phyloP scores from a whole-genome alignment of 2,888 invertebrate genomes.

The Orchesella flavescens region DNA sequence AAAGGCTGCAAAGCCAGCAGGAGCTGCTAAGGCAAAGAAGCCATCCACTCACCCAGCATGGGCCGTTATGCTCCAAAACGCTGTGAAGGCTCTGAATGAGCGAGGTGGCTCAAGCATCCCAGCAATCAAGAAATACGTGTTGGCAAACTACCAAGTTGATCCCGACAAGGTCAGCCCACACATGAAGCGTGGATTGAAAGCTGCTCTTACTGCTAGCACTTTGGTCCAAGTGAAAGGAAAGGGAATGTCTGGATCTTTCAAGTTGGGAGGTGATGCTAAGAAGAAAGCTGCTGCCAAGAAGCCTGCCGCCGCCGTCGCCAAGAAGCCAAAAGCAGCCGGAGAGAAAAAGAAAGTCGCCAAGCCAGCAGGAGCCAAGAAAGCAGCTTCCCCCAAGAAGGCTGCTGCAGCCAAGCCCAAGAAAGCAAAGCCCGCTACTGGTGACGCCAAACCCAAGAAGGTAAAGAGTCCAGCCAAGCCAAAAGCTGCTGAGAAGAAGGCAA shows the following conservation, averaged over 20 bases:
- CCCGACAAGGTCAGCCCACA: constrained; percentile 62
- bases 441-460: constrained; percentile 8
- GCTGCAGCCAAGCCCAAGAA: constrained; percentile 27
- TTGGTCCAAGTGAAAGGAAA: constrained; percentile 67
- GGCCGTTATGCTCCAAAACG: constrained; percentile 66
- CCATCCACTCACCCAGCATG: constrained; percentile 61
- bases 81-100: constrained; percentile 67
- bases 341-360: constrained; percentile 47
- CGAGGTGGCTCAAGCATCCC: constrained; percentile 66
- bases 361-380: constrained; percentile 17
- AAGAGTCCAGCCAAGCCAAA: constrained; percentile 44
- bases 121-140: constrained; percentile 68
- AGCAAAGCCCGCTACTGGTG: constrained; percentile 30
- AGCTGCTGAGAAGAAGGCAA: constrained; percentile 43
- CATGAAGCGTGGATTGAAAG: constrained; percentile 62
- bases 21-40: constrained; percentile 10
- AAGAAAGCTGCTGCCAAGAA: constrained; percentile 32
- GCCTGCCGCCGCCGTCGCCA: constrained; percentile 19
- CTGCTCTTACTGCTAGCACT: constrained; percentile 58
- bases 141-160: constrained; percentile 66
- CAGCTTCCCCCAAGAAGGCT: constrained; percentile 44
- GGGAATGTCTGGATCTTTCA: constrained; percentile 67
- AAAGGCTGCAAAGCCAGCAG: constrained; percentile 34
- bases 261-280: constrained; percentile 35
- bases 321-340: constrained; percentile 26